These are phyloP conservation scores for Diprion similis DNA, from an alignment of 1,140 invertebrate genomes.

Conservation along the genomic window DNA sequence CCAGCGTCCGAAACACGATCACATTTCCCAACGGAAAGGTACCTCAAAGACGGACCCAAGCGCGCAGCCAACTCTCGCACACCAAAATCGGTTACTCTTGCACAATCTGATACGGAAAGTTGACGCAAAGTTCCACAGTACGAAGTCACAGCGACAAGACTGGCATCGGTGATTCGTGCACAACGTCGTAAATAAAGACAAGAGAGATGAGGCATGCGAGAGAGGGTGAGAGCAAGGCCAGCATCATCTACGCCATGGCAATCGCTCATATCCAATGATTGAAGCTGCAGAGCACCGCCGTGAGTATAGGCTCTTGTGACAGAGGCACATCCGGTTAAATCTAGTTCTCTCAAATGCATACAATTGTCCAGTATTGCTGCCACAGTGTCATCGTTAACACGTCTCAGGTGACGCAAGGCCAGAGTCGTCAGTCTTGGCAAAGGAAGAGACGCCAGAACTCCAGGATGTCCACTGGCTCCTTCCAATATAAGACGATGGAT, in stretches of 20 bases:
- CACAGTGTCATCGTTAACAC: slow-evolving; percentile 42
- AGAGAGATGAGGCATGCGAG: slow-evolving; percentile 84
- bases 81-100: slow-evolving; percentile 88
- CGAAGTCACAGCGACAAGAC: slow-evolving; percentile 82
- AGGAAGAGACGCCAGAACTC: slow-evolving; percentile 65
- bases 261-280: slow-evolving; percentile 85
- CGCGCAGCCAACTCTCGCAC: slow-evolving; percentile 85
- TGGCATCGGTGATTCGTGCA: slow-evolving; percentile 82
- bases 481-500: slow-evolving; percentile 73
- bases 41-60: slow-evolving; percentile 81
- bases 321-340: slow-evolving; percentile 73
- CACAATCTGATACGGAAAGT: slow-evolving; percentile 89
- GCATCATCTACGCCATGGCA: slow-evolving; percentile 83
- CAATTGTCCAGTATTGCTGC: slow-evolving; percentile 47
- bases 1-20: slow-evolving; percentile 86
- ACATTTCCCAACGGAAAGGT: slow-evolving; percentile 90
- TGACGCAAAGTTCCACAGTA: slow-evolving; percentile 85
- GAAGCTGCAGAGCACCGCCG: slow-evolving; percentile 67
- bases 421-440: slow-evolving; percentile 50
- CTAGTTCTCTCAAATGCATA: slow-evolving; percentile 61
- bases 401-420: slow-evolving; percentile 44
- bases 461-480: slow-evolving; percentile 78
- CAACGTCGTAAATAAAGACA: slow-evolving; percentile 91
- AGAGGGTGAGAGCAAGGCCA: slow-evolving; percentile 80
- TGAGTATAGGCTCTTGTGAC: slow-evolving; percentile 70